These are phyloP conservation scores for Creontiades dilutus DNA, from an alignment of 2,888 invertebrate species.

Conservation along the genomic window DNA sequence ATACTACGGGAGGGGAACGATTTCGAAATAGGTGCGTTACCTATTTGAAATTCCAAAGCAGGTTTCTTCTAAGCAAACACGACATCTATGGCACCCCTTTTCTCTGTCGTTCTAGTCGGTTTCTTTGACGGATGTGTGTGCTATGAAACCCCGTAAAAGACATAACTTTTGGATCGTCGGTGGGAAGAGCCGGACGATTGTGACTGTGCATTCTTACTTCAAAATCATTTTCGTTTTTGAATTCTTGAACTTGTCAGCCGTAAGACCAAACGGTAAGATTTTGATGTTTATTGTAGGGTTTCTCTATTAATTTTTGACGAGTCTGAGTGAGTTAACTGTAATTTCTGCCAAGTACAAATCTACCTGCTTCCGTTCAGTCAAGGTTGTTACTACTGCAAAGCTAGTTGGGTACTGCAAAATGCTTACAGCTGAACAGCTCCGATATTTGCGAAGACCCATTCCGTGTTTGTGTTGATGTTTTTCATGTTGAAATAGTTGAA, in stretches of 20 bases:
- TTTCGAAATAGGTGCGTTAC: constrained; percentile 50
- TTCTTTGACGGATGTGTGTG: not conserved
- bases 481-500: not conserved
- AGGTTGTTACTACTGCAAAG: too few species aligned
- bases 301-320: too few species aligned
- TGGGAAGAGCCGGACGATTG: constrained; percentile 31
- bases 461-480: not conserved
- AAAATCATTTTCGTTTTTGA: constrained; percentile 41
- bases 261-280: constrained; percentile 1
- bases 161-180: constrained; percentile 52
- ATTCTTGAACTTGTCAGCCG: not conserved
- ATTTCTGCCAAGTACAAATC: too few species aligned
- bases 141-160: constrained; percentile 2
- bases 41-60: constrained; percentile 51
- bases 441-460: not conserved
- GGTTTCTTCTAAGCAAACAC: not conserved
- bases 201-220: constrained; percentile 51
- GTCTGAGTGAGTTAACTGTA: too few species aligned
- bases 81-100: not conserved
- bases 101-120: not conserved
- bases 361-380: too few species aligned
- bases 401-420: not conserved
- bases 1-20: constrained; percentile 19
- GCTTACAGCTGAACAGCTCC: not conserved
- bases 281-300: not conserved